Percentiles rank a stretch among this genome's conserved stretches.
Conservation (phyloP, 2,888 invertebrate species). For the Plebejus argus region DNA sequence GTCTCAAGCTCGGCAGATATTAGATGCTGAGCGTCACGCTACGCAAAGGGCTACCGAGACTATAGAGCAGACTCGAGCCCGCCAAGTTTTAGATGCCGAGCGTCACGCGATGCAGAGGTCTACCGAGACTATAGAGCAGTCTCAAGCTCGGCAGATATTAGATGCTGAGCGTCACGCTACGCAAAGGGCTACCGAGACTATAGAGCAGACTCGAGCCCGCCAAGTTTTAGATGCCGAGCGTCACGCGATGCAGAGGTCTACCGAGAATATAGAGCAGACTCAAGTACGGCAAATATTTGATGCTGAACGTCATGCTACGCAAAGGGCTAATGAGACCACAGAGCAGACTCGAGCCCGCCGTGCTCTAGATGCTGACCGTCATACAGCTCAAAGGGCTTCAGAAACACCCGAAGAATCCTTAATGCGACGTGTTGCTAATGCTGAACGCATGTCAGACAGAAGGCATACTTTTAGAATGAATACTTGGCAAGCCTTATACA, state of each 20-base stretch:
- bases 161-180: no score
- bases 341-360: background rate
- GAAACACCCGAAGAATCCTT: constrained; percentile 13
- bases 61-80: no score
- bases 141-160: no score
- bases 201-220: background rate
- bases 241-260: constrained; percentile 8
- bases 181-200: no score
- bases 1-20: no score
- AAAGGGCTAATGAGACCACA: background rate
- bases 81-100: no score
- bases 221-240: background rate
- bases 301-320: background rate
- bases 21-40: no score
- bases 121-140: no score
- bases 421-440: background rate
- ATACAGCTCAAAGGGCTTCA: background rate
- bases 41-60: no score
- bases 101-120: no score
- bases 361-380: constrained; percentile 17
- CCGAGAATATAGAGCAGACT: constrained; percentile 5
- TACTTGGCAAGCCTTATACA: no score
- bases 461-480: background rate
- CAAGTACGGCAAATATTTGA: constrained; percentile 1
- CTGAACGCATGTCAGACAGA: background rate